Evolutionary conservation across 2,888 invertebrate genomes (phyloP).

Genomic region (Galerucella calmariensis): DNA sequence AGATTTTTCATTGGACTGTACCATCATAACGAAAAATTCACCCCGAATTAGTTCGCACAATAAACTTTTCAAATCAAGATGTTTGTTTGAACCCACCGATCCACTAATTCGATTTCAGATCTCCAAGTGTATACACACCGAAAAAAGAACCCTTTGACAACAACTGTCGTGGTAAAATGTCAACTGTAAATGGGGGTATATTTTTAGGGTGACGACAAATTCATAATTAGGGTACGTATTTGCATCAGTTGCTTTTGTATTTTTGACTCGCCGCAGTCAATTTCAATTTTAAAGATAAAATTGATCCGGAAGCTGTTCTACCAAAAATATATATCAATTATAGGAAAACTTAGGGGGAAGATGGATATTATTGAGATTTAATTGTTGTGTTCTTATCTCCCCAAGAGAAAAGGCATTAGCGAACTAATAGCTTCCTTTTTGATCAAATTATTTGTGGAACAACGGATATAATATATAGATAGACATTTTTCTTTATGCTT

Average conservation of each 20-base stretch:
- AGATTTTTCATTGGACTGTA: constrained; percentile 14
- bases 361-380: constrained; percentile 33
- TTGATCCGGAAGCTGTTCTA: no score
- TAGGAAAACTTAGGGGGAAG: constrained; percentile 12
- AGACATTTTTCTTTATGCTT: constrained; percentile 6
- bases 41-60: constrained; percentile 30
- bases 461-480: constrained; percentile 10
- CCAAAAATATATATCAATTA: not conserved
- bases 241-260: not conserved
- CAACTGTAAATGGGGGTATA: constrained; percentile 37
- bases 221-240: constrained; percentile 17
- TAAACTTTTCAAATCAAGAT: constrained; percentile 45
- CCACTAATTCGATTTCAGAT: constrained; percentile 38
- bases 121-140: constrained; percentile 29
- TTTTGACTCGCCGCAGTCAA: no score
- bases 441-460: constrained; percentile 23
- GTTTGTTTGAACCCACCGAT: constrained; percentile 43
- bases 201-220: constrained; percentile 19
- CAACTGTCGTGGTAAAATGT: constrained; percentile 48
- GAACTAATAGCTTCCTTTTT: constrained; percentile 29
- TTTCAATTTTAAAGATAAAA: not conserved
- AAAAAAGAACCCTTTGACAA: constrained; percentile 39
- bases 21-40: not conserved
- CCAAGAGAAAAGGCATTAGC: constrained; percentile 20
- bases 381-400: constrained; percentile 25